phyloP scores from a whole-genome alignment of 1,140 invertebrate genomes.

The Calycopis cecrops region DNA sequence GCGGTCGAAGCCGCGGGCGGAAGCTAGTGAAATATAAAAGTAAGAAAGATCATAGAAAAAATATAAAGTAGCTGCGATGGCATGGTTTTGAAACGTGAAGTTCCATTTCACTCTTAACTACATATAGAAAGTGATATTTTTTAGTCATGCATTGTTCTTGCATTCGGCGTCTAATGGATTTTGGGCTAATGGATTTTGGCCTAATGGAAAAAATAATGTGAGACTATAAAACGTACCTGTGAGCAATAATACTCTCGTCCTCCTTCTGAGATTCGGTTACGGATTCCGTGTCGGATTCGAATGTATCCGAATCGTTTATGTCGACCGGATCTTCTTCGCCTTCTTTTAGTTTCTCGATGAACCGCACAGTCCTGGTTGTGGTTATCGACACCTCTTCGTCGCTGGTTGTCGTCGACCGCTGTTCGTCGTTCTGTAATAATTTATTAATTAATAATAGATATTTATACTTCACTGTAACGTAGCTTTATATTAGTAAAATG shows the following conservation, averaged over 20 bases:
- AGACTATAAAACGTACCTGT: slow-evolving; percentile 32
- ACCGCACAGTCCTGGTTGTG: slow-evolving; percentile 67
- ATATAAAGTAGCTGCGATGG: too few relatives aligned
- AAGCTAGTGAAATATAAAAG: too few relatives aligned
- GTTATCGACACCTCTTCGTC: slow-evolving; percentile 71
- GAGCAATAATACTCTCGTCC: slow-evolving; percentile 22
- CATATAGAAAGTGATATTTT: too few relatives aligned
- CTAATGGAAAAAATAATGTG: slow-evolving; percentile 10
- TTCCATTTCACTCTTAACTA: too few relatives aligned
- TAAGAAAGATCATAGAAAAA: too few relatives aligned
- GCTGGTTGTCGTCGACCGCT: slow-evolving; percentile 54
- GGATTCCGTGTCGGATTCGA: slow-evolving; percentile 36
- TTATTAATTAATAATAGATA: background rate
- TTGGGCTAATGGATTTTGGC: too few relatives aligned
- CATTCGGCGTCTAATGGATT: too few relatives aligned
- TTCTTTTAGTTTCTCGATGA: slow-evolving; percentile 60
- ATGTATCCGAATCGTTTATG: slow-evolving; percentile 28
- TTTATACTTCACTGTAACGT: too few relatives aligned
- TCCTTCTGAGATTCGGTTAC: slow-evolving; percentile 32
- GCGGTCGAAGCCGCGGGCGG: too few relatives aligned
- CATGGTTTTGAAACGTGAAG: too few relatives aligned
- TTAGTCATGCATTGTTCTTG: too few relatives aligned
- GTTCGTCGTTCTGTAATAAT: slow-evolving; percentile 48
- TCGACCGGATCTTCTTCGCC: slow-evolving; percentile 32
- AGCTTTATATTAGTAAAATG: too few relatives aligned